Base-by-base conservation (phyloP, 2,113 vertebrate genomes). In the Rissa tridactyla region DNA sequence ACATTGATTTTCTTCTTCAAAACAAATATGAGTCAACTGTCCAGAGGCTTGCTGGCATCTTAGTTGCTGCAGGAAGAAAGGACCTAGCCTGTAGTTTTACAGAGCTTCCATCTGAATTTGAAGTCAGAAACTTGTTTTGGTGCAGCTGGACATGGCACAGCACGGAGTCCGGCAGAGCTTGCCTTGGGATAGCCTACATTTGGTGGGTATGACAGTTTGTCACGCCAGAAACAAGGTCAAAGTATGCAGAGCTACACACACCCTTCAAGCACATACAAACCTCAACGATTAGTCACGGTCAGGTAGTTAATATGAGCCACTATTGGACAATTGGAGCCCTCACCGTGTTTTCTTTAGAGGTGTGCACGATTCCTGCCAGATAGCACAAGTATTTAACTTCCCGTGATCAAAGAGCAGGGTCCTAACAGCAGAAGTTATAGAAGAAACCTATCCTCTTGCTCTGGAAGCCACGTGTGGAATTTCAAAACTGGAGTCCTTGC, bases 381-480 rank as follows among this genome's bases (percentile, higher is more conserved):
- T 52, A 92, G 38, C 42, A 60, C 23, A 42, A 88, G 64, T 46
- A 22, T 65, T 82, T 83, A 1, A 60, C 38, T 75, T 86, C 69
- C 70, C 57, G 52, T 29, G 61, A 70, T 91, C 69, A 70, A 86
- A 84, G 69, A 78, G 46, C 49, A 70, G 71, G 22, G 32, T 83
- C 75, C 20, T 34, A 76, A 30, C 34, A 69, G 61, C 44, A 82
- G 36, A 57, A 77, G 5, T 6, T 49, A 22, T 22, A 49, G 47
- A 49, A 49, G 47, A 49, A 49, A 49, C 47, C 47, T 22, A 49
- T 12, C 47, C 8, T 71, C 47, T 49, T 79, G 38, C 40, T 62
- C 44, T 52, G 57, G 66, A 61, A 40, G 29, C 60, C 47, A 17
- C 2, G 0, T 0, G 0, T 27, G 26, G 10, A 25, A 34, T 46